phyloP scores from a whole-genome alignment of 2,888 invertebrate genomes.

The Heterodera filipjevi region DNA sequence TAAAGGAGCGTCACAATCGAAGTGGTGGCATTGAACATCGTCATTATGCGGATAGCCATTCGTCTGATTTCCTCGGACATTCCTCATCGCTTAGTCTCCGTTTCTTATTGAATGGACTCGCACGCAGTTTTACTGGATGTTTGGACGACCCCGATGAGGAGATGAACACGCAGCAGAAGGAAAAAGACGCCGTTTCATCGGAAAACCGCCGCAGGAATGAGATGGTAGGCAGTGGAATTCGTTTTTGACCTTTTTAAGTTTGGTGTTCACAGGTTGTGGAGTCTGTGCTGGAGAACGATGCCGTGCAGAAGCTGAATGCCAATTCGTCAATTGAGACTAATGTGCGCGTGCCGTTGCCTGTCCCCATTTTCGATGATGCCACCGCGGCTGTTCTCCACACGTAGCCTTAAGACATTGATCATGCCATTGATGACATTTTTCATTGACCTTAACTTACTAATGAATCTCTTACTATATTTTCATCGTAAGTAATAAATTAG shows the following conservation, averaged over 20 bases:
- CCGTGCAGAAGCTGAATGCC: neutral
- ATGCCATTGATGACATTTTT: too few relatives aligned
- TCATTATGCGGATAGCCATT: neutral
- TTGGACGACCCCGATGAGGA: constrained; percentile 11
- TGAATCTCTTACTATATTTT: too few relatives aligned
- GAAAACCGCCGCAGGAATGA: neutral
- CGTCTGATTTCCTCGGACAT: constrained; percentile 4
- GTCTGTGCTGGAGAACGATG: constrained; percentile 17
- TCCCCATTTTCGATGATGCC: neutral
- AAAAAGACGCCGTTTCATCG: neutral
- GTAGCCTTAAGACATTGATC: neutral
- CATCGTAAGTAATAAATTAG: too few relatives aligned
- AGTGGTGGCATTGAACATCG: constrained; percentile 7
- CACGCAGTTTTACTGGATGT: neutral
- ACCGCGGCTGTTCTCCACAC: neutral
- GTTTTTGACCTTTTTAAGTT: neutral
- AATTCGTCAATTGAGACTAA: neutral
- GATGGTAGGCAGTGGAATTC: neutral
- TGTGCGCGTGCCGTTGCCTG: neutral
- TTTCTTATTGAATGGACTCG: neutral
- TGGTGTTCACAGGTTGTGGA: neutral
- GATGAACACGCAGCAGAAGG: constrained; percentile 6
- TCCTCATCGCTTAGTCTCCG: constrained; percentile 8
- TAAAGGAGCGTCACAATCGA: constrained; percentile 1
- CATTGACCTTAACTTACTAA: too few relatives aligned